These are phyloP conservation scores for Branchipolynoe longqiensis DNA, from an alignment of 2,888 invertebrate species.

Conservation along the genomic window DNA sequence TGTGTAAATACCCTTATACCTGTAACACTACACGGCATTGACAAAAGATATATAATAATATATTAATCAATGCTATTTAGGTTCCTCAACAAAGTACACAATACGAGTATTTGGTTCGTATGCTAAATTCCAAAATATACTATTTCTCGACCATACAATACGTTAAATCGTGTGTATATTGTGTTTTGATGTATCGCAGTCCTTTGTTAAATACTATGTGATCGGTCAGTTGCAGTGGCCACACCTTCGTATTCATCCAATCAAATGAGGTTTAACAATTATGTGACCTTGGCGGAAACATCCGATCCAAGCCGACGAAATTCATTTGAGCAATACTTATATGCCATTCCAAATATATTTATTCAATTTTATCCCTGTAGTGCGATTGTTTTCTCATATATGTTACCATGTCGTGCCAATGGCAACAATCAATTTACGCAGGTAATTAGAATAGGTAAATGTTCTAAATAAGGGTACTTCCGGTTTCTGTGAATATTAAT, in stretches of 20 bases:
- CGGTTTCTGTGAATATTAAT: constrained; percentile 61
- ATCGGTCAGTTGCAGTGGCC: no score
- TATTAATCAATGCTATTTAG: no score
- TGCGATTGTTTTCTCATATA: neutral
- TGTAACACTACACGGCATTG: no score
- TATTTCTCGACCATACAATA: no score
- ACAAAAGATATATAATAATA: no score
- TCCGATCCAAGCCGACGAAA: neutral
- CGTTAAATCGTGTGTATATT: no score
- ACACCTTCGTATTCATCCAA: neutral
- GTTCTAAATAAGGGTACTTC: constrained; percentile 49
- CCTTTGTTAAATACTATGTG: no score
- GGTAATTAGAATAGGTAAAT: neutral
- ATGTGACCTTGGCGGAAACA: neutral
- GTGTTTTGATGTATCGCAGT: no score
- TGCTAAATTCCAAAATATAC: no score
- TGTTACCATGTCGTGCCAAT: neutral
- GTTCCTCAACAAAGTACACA: no score
- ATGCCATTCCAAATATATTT: neutral
- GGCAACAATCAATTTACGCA: neutral
- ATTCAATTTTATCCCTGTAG: neutral
- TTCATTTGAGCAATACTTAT: neutral
- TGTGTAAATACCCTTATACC: no score
- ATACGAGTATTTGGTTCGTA: no score
- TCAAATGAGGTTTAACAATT: neutral